phyloP scores from a whole-genome alignment of 2,888 invertebrate species.

The Drepanosiphum platanoidis region DNA sequence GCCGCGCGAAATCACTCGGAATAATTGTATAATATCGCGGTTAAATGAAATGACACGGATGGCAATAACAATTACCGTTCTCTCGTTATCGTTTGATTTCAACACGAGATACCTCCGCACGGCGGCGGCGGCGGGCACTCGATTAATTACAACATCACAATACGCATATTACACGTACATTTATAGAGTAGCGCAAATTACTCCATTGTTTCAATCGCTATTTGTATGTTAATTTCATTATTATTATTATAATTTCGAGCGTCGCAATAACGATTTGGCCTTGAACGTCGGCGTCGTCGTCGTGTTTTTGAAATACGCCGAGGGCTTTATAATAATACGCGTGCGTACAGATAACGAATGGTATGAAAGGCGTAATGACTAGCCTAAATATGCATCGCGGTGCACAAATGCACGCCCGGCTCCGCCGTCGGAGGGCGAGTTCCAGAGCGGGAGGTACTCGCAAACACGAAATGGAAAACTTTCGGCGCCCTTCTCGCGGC shows the following conservation, averaged over 20 bases:
- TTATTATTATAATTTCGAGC: neutral
- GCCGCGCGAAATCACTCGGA: neutral
- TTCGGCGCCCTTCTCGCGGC: too few species aligned
- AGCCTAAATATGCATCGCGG: neutral
- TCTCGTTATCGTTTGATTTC: neutral
- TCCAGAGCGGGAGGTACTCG: too few species aligned
- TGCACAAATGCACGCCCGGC: neutral
- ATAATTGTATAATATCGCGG: too few species aligned
- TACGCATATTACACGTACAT: neutral
- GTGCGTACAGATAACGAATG: neutral
- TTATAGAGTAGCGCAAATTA: neutral
- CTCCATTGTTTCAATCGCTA: neutral
- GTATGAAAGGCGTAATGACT: neutral
- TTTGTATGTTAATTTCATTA: neutral
- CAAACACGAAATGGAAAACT: too few species aligned
- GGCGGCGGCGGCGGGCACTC: too few species aligned
- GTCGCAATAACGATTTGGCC: neutral
- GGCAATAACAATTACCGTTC: neutral
- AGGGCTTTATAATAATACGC: neutral
- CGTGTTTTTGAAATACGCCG: neutral
- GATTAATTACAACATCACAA: neutral
- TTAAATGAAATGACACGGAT: neutral
- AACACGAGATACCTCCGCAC: neutral
- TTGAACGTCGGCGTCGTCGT: neutral
- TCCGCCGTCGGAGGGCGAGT: neutral